phyloP scores from a whole-genome alignment of 2,888 invertebrate species.

The Uloborus plumipes region DNA sequence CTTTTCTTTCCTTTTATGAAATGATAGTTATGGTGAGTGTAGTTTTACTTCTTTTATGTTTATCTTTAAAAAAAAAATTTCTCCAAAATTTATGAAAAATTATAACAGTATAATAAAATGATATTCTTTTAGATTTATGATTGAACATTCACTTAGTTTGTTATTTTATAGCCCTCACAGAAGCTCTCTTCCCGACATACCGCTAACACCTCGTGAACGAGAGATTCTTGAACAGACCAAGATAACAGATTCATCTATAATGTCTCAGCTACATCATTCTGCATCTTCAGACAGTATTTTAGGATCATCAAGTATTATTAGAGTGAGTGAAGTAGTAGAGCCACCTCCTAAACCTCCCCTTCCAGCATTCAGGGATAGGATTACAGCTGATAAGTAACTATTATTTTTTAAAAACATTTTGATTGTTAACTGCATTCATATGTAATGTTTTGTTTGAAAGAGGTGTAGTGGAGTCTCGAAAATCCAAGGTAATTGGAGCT shows the following conservation, averaged over 20 bases:
- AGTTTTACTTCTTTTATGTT: no score
- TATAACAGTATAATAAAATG: no score
- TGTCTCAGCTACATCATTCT: conserved; percentile 67
- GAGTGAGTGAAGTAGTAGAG: conserved; percentile 67
- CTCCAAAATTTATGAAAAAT: no score
- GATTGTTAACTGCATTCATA: neutral
- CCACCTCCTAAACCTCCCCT: conserved; percentile 91
- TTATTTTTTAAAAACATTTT: neutral
- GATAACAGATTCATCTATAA: conserved; percentile 52
- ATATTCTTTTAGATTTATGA: neutral
- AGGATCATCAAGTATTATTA: conserved; percentile 64
- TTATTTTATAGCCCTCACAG: conserved; percentile 48
- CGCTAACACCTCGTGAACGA: conserved; percentile 71
- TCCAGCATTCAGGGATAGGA: conserved; percentile 74
- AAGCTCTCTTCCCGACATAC: conserved; percentile 71
- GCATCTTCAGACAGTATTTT: conserved; percentile 69
- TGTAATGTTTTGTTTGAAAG: no score
- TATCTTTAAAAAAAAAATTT: no score
- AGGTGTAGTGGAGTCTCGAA: no score
- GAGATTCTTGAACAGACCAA: conserved; percentile 71
- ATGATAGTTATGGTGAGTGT: no score
- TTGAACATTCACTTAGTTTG: neutral
- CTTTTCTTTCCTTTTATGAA: no score
- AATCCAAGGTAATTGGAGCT: no score
- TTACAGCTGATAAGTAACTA: conserved; percentile 38